Conservation (phyloP, 1,140 invertebrate species). For the Procambarus clarkii region DNA sequence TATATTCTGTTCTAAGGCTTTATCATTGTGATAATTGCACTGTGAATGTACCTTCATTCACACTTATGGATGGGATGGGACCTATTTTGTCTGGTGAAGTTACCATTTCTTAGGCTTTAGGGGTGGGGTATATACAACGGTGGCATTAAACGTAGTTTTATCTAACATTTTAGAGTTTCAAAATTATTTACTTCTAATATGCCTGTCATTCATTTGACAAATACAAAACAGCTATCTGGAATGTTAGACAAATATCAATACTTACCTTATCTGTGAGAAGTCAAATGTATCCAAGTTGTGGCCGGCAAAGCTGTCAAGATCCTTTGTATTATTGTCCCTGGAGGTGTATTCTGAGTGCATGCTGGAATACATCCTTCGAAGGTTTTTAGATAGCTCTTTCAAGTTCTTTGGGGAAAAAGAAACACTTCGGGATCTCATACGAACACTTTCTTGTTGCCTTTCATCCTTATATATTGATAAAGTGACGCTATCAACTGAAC, state of each 20-base stretch:
- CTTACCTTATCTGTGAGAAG: background rate
- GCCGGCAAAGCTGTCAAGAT: background rate
- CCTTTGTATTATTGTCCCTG: background rate
- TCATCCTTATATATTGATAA: background rate
- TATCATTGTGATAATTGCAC: too few species aligned
- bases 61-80: too few species aligned
- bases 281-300: background rate
- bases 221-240: background rate
- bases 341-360: background rate
- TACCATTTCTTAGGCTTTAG: background rate
- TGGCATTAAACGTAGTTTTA: background rate
- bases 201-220: background rate
- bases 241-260: background rate
- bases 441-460: background rate
- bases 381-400: background rate
- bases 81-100: background rate
- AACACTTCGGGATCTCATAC: background rate
- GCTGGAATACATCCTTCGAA: background rate
- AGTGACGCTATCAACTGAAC: background rate
- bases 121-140: background rate
- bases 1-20: too few species aligned
- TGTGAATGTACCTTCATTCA: too few species aligned
- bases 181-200: background rate
- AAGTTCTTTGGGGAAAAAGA: background rate
- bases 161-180: background rate